Base-by-base conservation (phyloP, 2,888 invertebrate genomes). In the Polydrusus tereticollis region DNA sequence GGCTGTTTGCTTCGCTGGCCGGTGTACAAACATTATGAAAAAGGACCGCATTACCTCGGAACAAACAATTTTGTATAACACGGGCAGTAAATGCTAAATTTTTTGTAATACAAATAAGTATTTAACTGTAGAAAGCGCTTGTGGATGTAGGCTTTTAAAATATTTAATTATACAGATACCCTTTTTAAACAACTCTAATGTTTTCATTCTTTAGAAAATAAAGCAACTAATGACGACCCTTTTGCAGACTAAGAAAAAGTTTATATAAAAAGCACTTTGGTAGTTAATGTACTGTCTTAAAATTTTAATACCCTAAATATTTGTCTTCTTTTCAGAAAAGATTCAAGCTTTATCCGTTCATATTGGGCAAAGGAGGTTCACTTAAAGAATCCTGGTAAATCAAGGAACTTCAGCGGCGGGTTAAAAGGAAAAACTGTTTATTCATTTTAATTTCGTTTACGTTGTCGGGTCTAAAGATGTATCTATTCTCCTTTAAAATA, bases 281-380 rank as follows among this genome's bases (percentile, higher is more conserved):
- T 23, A 21, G 52, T 68, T 68, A 68, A 68, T 68, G 68, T 68
- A 26, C 52, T 60, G 38, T 52, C 52, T 36, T 55, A 65, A 65
- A 65, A 55, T 68, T 68, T 59, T 59, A 68, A 68, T 68, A 68
- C 60, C 60, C 50, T 38, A 60, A 59, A 60, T 60, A 68, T 68
- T 68, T 68, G 67, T 67, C 50, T 59, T 68, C 68, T 8, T 26
- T 33, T 47, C 29, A 50, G 20, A 38, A 60, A 20, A 33, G 60
- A 36, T 59, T 67, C 29, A 50, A 58, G 45, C 45, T 62, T 62
- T 62, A 43, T 41, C 58, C 45, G 67, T 33, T 59, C 33, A 41
- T 45, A 43, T 43, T 50, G 36, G 63, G 33, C 63, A 47, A 29
- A 47, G 52, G 36, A 50, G 52, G 18, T 63, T 63, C 47, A 67